Evolutionary conservation across 2,797 vertebrate genomes (phyloP).

Genomic region (Enteromius thamalakanensis): DNA sequence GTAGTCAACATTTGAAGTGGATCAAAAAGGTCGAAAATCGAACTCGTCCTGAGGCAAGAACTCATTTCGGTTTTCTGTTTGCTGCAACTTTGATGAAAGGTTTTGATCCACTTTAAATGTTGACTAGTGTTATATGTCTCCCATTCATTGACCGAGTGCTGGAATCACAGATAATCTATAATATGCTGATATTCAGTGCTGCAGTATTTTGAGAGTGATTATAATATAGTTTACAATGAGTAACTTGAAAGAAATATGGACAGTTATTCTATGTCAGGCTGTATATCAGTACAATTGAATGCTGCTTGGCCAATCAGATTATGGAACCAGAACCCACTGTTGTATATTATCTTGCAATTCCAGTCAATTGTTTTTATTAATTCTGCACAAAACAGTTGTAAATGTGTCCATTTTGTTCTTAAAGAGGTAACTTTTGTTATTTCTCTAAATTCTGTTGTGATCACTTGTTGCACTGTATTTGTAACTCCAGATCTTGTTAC

Average conservation of each 20-base stretch:
- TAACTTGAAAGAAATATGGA: neutral
- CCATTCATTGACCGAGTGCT: neutral
- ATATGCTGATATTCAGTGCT: neutral
- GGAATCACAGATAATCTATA: neutral
- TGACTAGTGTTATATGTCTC: neutral
- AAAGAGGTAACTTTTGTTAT: neutral
- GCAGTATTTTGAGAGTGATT: neutral
- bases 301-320: neutral
- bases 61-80: too few species aligned
- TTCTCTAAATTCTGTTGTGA: neutral
- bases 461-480: neutral
- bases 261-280: neutral
- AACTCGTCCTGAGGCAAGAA: too few species aligned
- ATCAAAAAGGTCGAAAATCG: too few species aligned
- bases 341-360: constrained; percentile 1
- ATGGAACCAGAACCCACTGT: neutral
- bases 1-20: too few species aligned
- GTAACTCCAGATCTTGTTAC: neutral
- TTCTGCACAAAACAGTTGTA: neutral
- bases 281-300: neutral
- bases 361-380: neutral
- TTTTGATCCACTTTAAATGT: too few species aligned
- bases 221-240: neutral
- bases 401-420: neutral
- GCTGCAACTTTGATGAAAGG: too few species aligned